These are phyloP conservation scores for Byasa hedistus DNA, from an alignment of 2,888 invertebrate species.

Conservation along the genomic window DNA sequence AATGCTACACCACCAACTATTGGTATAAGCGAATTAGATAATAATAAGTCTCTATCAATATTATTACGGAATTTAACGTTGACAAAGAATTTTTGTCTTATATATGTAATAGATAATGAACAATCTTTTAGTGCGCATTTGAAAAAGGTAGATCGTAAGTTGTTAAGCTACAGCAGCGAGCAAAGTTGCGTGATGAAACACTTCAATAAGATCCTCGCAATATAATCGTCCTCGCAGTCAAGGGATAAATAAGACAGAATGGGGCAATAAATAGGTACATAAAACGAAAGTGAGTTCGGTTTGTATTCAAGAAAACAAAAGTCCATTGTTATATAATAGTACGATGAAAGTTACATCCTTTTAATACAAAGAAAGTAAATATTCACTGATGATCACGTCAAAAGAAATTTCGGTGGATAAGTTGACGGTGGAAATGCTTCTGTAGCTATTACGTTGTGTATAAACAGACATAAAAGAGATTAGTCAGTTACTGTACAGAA, in stretches of 20 bases:
- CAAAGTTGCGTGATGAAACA: background rate
- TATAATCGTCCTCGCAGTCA: background rate
- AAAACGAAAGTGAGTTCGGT: background rate
- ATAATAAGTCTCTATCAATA: background rate
- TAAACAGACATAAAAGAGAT: no score
- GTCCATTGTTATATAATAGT: background rate
- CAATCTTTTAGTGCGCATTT: background rate
- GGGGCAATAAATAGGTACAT: background rate
- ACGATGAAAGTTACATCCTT: background rate
- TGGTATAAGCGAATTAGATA: background rate
- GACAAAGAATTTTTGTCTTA: background rate
- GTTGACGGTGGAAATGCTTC: no score
- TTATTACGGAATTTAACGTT: background rate
- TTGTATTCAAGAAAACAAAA: background rate
- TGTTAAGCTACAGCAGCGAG: background rate
- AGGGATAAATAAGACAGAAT: background rate
- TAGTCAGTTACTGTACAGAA: no score
- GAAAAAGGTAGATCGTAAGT: background rate
- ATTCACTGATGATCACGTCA: background rate
- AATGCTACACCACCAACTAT: no score
- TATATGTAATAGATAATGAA: background rate
- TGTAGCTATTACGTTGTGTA: no score
- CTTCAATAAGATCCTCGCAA: background rate
- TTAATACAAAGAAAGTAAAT: background rate
- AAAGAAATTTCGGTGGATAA: background rate